A percentile compares a stretch with the other conserved stretches of the same genome.
Evolutionary conservation across 2,888 invertebrate species (phyloP).

Genomic region (Hyalella azteca): DNA sequence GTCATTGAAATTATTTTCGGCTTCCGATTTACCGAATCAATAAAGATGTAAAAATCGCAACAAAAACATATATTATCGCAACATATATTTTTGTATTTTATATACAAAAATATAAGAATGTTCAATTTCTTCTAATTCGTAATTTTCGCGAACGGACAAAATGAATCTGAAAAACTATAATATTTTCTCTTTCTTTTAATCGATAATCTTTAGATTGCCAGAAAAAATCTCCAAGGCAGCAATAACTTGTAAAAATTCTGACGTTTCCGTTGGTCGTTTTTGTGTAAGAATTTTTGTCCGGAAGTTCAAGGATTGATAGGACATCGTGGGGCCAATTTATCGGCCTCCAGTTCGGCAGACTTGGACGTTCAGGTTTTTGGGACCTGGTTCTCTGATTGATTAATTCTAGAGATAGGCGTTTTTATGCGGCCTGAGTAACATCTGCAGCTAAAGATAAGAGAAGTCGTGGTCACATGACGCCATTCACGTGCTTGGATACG

Average conservation of each 20-base stretch:
- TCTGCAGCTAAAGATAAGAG: not conserved
- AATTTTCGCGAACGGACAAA: not conserved
- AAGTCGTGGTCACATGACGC: too few species aligned
- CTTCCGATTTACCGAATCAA: too few species aligned
- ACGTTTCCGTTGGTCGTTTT: too few species aligned
- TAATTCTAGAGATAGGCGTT: conserved; percentile 27
- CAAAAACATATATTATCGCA: too few species aligned
- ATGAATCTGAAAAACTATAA: not conserved
- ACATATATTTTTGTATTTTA: too few species aligned
- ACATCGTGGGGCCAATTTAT: not conserved
- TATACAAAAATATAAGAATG: not conserved
- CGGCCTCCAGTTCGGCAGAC: not conserved
- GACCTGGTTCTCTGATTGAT: conserved; percentile 11
- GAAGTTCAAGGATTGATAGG: not conserved
- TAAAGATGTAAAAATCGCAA: too few species aligned
- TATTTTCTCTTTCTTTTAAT: not conserved
- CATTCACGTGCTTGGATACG: not conserved
- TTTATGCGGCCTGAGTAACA: not conserved
- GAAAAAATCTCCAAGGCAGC: not conserved
- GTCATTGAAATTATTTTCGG: too few species aligned
- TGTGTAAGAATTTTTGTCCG: not conserved
- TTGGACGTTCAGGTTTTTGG: not conserved
- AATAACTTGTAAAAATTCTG: too few species aligned
- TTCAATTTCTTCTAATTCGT: not conserved
- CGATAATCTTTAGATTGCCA: not conserved